Evolutionary conservation across 2,888 invertebrate genomes (phyloP).

Genomic region (Electrophaes corylata): DNA sequence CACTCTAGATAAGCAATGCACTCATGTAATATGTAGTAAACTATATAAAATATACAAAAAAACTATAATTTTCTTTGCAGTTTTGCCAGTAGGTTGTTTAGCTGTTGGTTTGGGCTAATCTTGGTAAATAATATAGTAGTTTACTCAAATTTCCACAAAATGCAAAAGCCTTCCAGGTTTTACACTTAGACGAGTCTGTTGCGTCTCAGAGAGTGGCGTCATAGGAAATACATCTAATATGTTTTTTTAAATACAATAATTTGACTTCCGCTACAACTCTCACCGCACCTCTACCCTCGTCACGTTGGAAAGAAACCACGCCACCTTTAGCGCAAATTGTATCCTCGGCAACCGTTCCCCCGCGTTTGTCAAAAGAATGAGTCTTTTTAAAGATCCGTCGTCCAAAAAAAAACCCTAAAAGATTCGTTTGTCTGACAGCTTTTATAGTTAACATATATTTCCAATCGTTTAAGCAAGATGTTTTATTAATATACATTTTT

Average conservation of each 20-base stretch:
- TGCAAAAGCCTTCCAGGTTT: background rate
- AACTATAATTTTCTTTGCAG: no score
- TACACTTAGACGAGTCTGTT: no score
- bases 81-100: no score
- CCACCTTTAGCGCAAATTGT: conserved; percentile 67
- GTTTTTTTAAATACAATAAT: background rate
- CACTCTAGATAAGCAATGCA: no score
- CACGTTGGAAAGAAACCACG: conserved; percentile 46
- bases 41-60: no score
- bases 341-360: conserved; percentile 53
- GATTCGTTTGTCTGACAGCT: background rate
- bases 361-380: conserved; percentile 72
- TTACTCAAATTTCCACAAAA: no score
- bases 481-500: no score
- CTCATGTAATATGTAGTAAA: no score
- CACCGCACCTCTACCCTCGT: conserved; percentile 39
- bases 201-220: background rate
- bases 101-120: no score
- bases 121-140: no score
- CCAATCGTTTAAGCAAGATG: no score
- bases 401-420: background rate
- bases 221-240: background rate
- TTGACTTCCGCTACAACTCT: conserved; percentile 20
- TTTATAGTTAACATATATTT: no score
- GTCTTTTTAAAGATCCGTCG: conserved; percentile 48